Evolutionary conservation across 2,113 vertebrate genomes (phyloP).

Genomic region (Microtus montanus): DNA sequence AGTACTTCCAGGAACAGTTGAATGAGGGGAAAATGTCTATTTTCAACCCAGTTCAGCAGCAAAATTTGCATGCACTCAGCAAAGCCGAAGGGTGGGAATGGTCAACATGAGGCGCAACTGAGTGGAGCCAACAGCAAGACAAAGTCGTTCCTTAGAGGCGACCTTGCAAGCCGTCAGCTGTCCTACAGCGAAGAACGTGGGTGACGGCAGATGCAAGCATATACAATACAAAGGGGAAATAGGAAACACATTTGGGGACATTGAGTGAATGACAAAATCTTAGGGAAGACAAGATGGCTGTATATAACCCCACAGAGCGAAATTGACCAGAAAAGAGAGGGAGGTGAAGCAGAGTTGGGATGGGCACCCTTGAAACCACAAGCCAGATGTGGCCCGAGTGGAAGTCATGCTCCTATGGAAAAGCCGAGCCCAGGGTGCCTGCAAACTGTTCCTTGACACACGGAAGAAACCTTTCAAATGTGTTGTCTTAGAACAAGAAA

Average conservation of each 20-base stretch:
- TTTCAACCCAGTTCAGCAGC: background rate
- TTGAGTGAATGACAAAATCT: background rate
- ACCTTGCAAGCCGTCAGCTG: background rate
- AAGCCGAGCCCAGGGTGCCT: rapidly evolving
- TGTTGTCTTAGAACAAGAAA: background rate
- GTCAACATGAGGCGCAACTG: background rate
- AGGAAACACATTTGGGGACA: background rate
- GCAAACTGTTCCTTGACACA: too few relatives aligned
- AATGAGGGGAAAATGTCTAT: background rate
- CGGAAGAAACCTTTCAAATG: background rate
- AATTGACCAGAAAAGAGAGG: background rate
- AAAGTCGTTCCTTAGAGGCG: background rate
- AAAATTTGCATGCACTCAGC: background rate
- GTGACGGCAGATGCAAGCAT: background rate
- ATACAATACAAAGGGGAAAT: background rate
- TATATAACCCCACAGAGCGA: too few relatives aligned
- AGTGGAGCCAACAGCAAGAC: background rate
- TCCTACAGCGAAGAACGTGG: background rate
- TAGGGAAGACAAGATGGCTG: background rate
- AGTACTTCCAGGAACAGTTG: background rate
- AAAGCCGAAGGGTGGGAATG: background rate
- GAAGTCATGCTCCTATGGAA: too few relatives aligned
- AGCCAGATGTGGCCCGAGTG: background rate
- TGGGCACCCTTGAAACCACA: rapidly evolving
- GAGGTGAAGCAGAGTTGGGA: background rate